Evolutionary conservation across 1,140 invertebrate species (phyloP).

Genomic region (Ips nitidus): DNA sequence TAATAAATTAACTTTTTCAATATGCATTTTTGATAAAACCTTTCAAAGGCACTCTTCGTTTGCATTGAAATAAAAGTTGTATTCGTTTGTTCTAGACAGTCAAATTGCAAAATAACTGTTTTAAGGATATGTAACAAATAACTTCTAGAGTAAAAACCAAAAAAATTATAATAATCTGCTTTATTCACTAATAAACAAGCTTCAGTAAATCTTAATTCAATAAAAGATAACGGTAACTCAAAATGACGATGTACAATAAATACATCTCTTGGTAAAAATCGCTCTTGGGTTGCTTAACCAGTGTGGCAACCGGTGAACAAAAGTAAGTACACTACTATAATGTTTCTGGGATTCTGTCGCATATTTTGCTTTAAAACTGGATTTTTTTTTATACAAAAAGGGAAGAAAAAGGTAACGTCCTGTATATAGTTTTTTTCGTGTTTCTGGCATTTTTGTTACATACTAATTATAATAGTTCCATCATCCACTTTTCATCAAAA

Average conservation of each 20-base stretch:
- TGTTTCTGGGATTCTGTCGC: conserved; percentile 18
- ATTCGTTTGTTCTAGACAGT: too few species aligned
- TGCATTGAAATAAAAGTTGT: too few species aligned
- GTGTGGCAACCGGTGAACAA: too few species aligned
- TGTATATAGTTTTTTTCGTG: not conserved
- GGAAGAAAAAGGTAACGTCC: not conserved
- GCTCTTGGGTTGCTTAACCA: conserved; percentile 37
- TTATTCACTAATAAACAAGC: conserved; percentile 51
- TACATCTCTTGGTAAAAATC: conserved; percentile 45
- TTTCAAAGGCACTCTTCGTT: too few species aligned
- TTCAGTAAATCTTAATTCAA: conserved; percentile 48
- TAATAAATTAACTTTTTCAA: too few species aligned
- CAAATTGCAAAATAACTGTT: too few species aligned
- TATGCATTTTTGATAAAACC: too few species aligned
- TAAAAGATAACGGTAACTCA: conserved; percentile 48
- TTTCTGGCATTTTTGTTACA: not conserved
- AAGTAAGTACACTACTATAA: too few species aligned
- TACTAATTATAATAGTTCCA: not conserved
- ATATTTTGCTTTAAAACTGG: conserved; percentile 27
- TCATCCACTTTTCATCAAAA: conserved; percentile 16
- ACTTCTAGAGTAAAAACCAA: too few species aligned
- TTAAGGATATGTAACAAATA: too few species aligned
- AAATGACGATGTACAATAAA: conserved; percentile 43
- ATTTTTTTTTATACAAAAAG: not conserved
- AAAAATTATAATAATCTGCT: conserved; percentile 40